Percentiles rank a stretch among this genome's conserved stretches.
Evolutionary conservation across 2,797 vertebrate genomes (phyloP).

Genomic region (Dromococcyx pavoninus): DNA sequence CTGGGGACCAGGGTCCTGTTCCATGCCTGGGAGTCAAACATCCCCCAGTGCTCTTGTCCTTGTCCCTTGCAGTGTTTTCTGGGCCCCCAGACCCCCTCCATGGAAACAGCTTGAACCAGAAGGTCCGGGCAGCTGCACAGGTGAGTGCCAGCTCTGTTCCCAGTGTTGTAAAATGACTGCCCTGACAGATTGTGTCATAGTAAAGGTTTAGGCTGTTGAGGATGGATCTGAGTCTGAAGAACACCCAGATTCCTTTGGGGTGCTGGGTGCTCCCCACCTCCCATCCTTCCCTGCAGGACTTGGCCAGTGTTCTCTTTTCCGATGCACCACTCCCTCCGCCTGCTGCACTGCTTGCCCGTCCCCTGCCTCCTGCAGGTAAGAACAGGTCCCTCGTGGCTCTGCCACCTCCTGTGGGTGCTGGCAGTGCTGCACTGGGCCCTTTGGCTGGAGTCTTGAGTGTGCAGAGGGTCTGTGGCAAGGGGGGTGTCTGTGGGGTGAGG

Average conservation of each 20-base stretch:
- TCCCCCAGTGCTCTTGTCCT: background rate
- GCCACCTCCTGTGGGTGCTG: accelerated
- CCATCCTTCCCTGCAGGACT: constrained; percentile 57
- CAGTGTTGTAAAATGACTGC: too few species aligned
- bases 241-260: too few species aligned
- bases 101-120: constrained; percentile 89
- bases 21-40: accelerated
- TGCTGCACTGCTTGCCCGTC: background rate
- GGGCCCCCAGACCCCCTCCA: constrained; percentile 92
- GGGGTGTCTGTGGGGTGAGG: background rate
- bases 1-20: accelerated
- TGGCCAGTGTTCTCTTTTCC: constrained; percentile 86
- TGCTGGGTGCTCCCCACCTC: background rate
- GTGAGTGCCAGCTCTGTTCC: constrained; percentile 54
- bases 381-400: accelerated
- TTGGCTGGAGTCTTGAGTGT: background rate
- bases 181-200: too few species aligned
- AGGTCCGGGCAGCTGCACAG: constrained; percentile 88
- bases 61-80: constrained; percentile 78
- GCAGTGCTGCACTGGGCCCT: accelerated
- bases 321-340: constrained; percentile 73
- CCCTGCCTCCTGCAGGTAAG: constrained; percentile 57
- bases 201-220: too few species aligned
- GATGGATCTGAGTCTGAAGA: too few species aligned
- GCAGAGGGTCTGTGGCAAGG: background rate